Evolutionary conservation across 2,888 invertebrate species (phyloP), one percentile per base, ranked within the genome.

Genomic region (Helleia helle): DNA sequence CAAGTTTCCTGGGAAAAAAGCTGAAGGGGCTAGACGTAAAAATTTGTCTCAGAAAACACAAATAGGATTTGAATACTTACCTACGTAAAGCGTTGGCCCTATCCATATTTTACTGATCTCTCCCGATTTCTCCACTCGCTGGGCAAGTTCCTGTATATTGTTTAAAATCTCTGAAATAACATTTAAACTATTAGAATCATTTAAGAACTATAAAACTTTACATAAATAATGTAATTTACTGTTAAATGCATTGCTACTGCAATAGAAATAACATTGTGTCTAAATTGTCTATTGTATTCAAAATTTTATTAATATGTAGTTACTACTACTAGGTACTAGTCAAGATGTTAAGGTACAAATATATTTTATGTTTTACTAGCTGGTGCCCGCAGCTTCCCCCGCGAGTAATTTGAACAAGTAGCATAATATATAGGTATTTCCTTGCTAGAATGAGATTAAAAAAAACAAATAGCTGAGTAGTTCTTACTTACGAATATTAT

Each of bases 31-130:
- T n/a, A n/a, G n/a, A n/a, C n/a, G n/a, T n/a, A n/a, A n/a, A n/a
- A n/a, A n/a, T n/a, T n/a, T n/a, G n/a, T n/a, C n/a, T n/a, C n/a
- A n/a, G n/a, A n/a, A n/a, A n/a, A n/a, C n/a, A n/a, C n/a, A n/a
- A n/a, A n/a, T n/a, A n/a, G n/a, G n/a, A n/a, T n/a, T n/a, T n/a
- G 11, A 38, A 22, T 17, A 55, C 63, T 54, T 46, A 77, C 74
- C 65, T 24, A 71, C 47, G 31, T 75, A 75, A 2, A 77, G 60
- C n/a, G 62, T 53, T 2, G 75, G 65, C 0, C 77, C 77, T 30
- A 77, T 61, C 76, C 76, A 77, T 8, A 76, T 1, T 43, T 66
- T 64, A 26, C 61, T 56, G 1, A 62, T 43, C 4, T 57, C 63
- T 3, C 63, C 66, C 5, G 53, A 47, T 8, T 52, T 42, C 39